A percentile compares a stretch with the other conserved stretches of the same genome.
Evolutionary conservation across 2,888 invertebrate species (phyloP).

Genomic region (Dexiosoma caninum): DNA sequence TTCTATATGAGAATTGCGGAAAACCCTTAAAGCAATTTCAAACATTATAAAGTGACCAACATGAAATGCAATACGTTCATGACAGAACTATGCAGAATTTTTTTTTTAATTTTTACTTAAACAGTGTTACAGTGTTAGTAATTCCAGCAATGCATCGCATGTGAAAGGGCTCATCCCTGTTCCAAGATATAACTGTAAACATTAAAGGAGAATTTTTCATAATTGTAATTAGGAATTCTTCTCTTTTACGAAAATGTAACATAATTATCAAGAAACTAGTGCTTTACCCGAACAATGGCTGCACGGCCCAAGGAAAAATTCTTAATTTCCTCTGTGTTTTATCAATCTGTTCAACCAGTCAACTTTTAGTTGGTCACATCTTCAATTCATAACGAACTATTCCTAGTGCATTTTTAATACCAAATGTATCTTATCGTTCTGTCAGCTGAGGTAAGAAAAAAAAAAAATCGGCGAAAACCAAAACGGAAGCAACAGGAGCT

Average conservation of each 20-base stretch:
- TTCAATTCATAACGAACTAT: neutral
- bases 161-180: too few relatives aligned
- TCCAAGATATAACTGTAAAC: too few relatives aligned
- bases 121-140: too few relatives aligned
- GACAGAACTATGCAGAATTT: neutral
- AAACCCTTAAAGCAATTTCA: neutral
- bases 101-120: neutral
- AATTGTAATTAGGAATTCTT: too few relatives aligned
- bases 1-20: conserved; percentile 28
- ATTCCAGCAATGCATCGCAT: too few relatives aligned
- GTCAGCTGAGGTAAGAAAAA: conserved; percentile 42
- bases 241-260: too few relatives aligned
- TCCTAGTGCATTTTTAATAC: conserved; percentile 39
- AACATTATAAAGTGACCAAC: conserved; percentile 15
- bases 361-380: conserved; percentile 40
- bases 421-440: conserved; percentile 58
- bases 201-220: too few relatives aligned
- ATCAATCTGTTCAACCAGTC: too few relatives aligned
- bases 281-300: too few relatives aligned
- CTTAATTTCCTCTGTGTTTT: too few relatives aligned
- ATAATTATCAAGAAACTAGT: too few relatives aligned
- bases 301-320: too few relatives aligned
- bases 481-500: conserved; percentile 56
- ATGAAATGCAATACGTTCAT: neutral
- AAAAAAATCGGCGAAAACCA: conserved; percentile 23